Evolutionary conservation across 2,797 vertebrate species (phyloP).

Genomic region (Syndactyla subalaris): DNA sequence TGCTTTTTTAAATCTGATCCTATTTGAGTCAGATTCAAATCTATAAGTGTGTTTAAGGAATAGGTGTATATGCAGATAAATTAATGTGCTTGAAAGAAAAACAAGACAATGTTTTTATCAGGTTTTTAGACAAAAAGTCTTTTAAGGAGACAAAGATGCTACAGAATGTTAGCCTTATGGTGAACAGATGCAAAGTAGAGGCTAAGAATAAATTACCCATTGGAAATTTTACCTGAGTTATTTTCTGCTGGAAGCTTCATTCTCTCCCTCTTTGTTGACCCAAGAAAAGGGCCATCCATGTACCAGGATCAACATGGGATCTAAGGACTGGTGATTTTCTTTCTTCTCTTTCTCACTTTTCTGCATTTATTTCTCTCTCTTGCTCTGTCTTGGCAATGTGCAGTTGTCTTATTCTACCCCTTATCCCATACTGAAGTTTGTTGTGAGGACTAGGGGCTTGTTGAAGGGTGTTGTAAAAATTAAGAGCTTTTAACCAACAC

Average conservation of each 20-base stretch:
- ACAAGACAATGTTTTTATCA: neutral
- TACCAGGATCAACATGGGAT: neutral
- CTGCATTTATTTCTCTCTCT: neutral
- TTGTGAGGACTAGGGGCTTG: neutral
- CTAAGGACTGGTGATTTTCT: neutral
- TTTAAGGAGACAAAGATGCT: neutral
- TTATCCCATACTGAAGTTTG: neutral
- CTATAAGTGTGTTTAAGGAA: neutral
- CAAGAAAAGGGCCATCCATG: neutral
- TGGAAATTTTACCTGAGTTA: neutral
- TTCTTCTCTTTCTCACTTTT: neutral
- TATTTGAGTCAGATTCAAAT: neutral
- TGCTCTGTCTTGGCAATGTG: neutral
- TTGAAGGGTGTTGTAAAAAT: neutral
- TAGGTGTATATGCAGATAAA: neutral
- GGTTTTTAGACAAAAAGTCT: neutral
- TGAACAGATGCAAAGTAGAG: neutral
- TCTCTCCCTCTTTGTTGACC: neutral
- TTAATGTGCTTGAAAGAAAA: neutral
- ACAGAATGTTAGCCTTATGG: neutral
- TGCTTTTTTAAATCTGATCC: neutral
- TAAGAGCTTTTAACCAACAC: neutral
- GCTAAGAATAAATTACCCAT: neutral
- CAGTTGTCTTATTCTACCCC: neutral
- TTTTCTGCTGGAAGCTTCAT: neutral